Evolutionary conservation across 1,140 invertebrate genomes (phyloP), one percentile per base, ranked within the genome.

Genomic region (Macrostomum lignano): DNA sequence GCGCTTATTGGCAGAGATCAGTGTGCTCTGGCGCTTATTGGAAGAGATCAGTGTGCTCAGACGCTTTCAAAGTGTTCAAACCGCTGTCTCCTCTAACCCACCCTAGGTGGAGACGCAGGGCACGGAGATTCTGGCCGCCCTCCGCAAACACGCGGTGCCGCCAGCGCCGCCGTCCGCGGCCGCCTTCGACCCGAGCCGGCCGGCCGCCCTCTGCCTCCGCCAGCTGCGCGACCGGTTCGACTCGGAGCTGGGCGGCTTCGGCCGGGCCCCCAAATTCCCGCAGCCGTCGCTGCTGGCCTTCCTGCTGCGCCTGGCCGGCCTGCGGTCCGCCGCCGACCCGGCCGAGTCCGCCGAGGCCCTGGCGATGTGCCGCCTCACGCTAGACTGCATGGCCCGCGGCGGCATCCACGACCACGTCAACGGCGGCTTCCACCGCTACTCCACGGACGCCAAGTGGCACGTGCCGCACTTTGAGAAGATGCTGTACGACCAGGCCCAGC

Each of bases 401-500:
- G 82, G 81, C 29, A 88, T 91, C 40, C 74, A 84, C 51, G 81
- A 91, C 63, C 81, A 91, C 50, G 62, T 93, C 11, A 73, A 71
- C 34, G 69, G 70, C 61, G 81, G 81, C 6, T 86, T 84, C 58
- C 68, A 74, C 26, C 65, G 82, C 31, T 91, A 91, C 52, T 81
- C 81, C 0, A 77, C 81, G 1, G 84, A 91, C 47, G 63, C 65
- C 13, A 66, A 70, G 43, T 93, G 82, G 84, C 79, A 86, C 48
- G 74, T 91, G 0, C 82, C 82, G 6, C 84, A 93, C 59, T 93
- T 91, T 65, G 82, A 91, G 50, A 93, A 93, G 63, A 93, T 93
- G 82, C 63, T 91, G 0, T 91, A 91, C 47, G 84, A 93, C 59
- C 81, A 93, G 58, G 78, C 67, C 1, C 81, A 88, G 51, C 53